Evolutionary conservation across 2,888 invertebrate species (phyloP).

Genomic region (Parthenolecanium corni): DNA sequence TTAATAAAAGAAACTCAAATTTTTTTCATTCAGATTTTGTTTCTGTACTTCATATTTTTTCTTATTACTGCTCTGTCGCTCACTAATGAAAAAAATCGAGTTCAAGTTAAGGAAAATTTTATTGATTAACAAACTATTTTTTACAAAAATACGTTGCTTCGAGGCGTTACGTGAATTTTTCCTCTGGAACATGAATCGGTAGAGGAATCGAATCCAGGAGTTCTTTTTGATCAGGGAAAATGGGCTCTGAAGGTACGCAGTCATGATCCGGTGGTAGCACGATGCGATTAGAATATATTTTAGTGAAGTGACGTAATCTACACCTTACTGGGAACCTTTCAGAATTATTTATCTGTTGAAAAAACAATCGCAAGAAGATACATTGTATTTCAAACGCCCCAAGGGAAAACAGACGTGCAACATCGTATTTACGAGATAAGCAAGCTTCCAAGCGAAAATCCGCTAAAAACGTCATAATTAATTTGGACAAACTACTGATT

Average conservation of each 20-base stretch:
- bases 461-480: neutral
- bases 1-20: neutral
- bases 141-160: too few relatives aligned
- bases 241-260: conserved; percentile 46
- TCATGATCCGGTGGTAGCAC: conserved; percentile 45
- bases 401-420: too few relatives aligned
- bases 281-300: conserved; percentile 49
- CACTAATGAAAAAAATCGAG: too few relatives aligned
- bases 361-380: too few relatives aligned
- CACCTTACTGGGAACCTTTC: conserved; percentile 65
- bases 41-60: neutral
- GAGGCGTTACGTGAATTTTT: neutral
- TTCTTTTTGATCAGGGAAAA: conserved; percentile 47
- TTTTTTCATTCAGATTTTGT: neutral
- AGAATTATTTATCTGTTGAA: conserved; percentile 53
- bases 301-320: conserved; percentile 65
- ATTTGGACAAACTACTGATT: too few relatives aligned
- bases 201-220: conserved; percentile 31
- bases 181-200: neutral
- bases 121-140: too few relatives aligned
- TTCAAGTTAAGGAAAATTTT: too few relatives aligned
- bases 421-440: too few relatives aligned
- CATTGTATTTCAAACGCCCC: too few relatives aligned
- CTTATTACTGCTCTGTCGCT: too few relatives aligned
- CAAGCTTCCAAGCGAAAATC: neutral